These are phyloP conservation scores for Cosmorhoe ocellata DNA, from an alignment of 2,888 invertebrate species.

Conservation along the genomic window DNA sequence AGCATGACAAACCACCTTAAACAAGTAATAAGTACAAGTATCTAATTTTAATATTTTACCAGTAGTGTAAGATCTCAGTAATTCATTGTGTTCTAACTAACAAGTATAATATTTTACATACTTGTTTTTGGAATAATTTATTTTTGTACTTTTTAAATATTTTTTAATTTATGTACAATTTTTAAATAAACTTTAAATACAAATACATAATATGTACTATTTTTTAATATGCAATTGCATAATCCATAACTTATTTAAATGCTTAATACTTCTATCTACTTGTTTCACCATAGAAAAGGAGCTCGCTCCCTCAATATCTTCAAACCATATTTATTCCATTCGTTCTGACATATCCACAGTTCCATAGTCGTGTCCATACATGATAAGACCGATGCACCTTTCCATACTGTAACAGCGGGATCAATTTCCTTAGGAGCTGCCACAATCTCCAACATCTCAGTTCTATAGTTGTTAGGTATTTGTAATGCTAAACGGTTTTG, in stretches of 20 bases:
- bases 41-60: not conserved
- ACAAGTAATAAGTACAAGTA: too few species aligned
- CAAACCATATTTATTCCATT: constrained; percentile 94
- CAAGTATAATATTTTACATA: constrained; percentile 6
- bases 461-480: constrained; percentile 90
- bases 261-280: too few species aligned
- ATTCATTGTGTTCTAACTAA: not conserved
- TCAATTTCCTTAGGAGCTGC: constrained; percentile 96
- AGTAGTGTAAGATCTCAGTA: not conserved
- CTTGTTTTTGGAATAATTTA: constrained; percentile 14
- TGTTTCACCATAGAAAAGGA: constrained; percentile 96
- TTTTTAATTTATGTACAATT: not conserved
- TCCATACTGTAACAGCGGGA: constrained; percentile 95
- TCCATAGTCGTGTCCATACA: constrained; percentile 96
- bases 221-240: not conserved
- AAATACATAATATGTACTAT: not conserved
- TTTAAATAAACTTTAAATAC: constrained; percentile 1
- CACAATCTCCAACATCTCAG: constrained; percentile 94
- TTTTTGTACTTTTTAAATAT: constrained; percentile 10
- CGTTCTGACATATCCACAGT: constrained; percentile 92
- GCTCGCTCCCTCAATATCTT: constrained; percentile 94
- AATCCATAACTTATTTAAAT: too few species aligned
- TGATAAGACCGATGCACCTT: constrained; percentile 96
- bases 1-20: too few species aligned
- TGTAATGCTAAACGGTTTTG: constrained; percentile 93